A percentile compares a stretch with the other conserved stretches of the same genome.
Evolutionary conservation across 2,888 invertebrate genomes (phyloP).

Genomic region (Oscheius sp.): DNA sequence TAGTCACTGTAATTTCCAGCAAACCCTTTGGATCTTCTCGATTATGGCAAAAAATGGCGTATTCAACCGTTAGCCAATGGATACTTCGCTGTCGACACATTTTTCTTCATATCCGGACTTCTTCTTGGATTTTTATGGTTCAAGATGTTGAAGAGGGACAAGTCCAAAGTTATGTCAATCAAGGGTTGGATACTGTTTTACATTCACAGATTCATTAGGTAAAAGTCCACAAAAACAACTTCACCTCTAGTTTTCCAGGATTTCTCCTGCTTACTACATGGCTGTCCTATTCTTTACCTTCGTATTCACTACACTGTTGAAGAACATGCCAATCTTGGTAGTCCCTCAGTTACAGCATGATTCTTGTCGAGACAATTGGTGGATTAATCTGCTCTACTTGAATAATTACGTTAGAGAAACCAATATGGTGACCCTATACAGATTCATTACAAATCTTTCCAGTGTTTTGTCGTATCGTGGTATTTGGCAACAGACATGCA

Average conservation of each 20-base stretch:
- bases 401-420: constrained; percentile 51
- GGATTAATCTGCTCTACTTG: constrained; percentile 62
- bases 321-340: constrained; percentile 43
- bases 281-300: constrained; percentile 59
- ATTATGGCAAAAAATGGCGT: constrained; percentile 41
- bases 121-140: constrained; percentile 52
- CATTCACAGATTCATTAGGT: constrained; percentile 25
- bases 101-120: constrained; percentile 53
- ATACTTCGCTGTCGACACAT: constrained; percentile 49
- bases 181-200: constrained; percentile 33
- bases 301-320: constrained; percentile 39
- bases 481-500: constrained; percentile 66
- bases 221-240: not conserved
- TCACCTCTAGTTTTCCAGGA: constrained; percentile 14
- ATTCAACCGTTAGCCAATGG: constrained; percentile 44
- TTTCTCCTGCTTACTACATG: constrained; percentile 60
- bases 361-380: constrained; percentile 51
- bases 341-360: constrained; percentile 42
- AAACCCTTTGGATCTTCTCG: constrained; percentile 49
- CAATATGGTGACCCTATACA: constrained; percentile 38
- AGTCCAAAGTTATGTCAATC: not conserved
- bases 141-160: constrained; percentile 29
- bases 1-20: constrained; percentile 36
- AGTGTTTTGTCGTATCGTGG: constrained; percentile 61
- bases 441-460: not conserved